Evolutionary conservation across 2,888 invertebrate genomes (phyloP).

Genomic region (Limnephilus rhombicus): DNA sequence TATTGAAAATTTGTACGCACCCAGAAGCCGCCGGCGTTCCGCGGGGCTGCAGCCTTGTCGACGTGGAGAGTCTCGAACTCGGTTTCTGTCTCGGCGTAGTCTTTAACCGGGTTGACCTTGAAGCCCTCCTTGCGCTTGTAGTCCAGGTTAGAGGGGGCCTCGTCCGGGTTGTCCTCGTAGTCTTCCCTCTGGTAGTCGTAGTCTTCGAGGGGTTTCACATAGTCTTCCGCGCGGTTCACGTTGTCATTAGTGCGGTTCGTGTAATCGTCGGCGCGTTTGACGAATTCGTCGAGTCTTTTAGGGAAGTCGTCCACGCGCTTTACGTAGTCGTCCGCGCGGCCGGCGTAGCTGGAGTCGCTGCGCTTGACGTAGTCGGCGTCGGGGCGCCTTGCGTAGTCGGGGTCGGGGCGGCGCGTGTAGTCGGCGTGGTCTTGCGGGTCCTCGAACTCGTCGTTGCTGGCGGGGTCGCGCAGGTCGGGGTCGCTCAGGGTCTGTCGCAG

Average conservation of each 20-base stretch:
- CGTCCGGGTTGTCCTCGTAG: not conserved
- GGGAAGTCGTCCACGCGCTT: not conserved
- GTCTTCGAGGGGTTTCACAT: not conserved
- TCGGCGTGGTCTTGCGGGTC: constrained; percentile 12
- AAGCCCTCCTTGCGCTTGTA: constrained; percentile 5
- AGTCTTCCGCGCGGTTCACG: constrained; percentile 9
- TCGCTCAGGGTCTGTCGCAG: constrained; percentile 51
- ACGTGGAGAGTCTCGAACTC: not conserved
- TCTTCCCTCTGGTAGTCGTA: constrained; percentile 30
- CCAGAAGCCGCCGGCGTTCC: constrained; percentile 52
- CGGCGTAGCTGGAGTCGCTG: constrained; percentile 2
- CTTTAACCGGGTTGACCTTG: not conserved
- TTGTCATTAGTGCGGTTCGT: not conserved
- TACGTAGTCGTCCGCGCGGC: not conserved
- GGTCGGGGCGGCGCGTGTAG: constrained; percentile 17
- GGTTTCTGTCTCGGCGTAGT: constrained; percentile 4
- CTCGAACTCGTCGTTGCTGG: constrained; percentile 33
- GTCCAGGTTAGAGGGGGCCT: constrained; percentile 6
- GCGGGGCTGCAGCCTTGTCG: constrained; percentile 40
- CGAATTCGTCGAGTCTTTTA: not conserved
- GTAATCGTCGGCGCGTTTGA: constrained; percentile 23
- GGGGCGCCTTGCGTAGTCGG: constrained; percentile 3
- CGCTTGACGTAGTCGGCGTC: constrained; percentile 35
- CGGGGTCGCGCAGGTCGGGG: constrained; percentile 42
- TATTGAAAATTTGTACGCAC: constrained; percentile 46